Evolutionary conservation across 2,888 invertebrate species (phyloP), one percentile per base, ranked within the genome.

Genomic region (Perizoma affinitatum): DNA sequence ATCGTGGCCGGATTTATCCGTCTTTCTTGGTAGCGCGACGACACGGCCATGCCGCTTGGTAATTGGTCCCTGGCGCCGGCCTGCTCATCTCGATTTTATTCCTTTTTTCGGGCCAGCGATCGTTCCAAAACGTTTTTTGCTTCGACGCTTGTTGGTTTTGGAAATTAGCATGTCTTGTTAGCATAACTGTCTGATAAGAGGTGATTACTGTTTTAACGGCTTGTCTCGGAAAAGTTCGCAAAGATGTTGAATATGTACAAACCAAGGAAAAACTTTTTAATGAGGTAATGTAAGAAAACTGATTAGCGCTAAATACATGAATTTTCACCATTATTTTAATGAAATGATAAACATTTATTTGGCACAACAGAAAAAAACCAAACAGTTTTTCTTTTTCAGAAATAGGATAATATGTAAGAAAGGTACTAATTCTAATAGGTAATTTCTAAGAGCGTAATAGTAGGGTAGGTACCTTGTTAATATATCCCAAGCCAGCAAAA

Each of bases 111-210:
- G 78, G 73, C 74, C 75, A 72, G 73, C 75, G 77, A 76, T 74
- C 81, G 77, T 76, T 76, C 74, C 70, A 10, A 49, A 54, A 68
- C 67, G 66, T 58, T 74, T 80, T 85, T 86, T 84, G 82, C 78
- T 78, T 79, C 79, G 64, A 73, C 76, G 84, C 84, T 87, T 92
- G 92, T 92, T 92, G 92, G 89, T 92, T 92, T 92, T 91, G 83
- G 86, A 85, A 91, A 92, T 92, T 92, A 92, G 92, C 90, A 88
- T 89, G 92, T 91, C 92, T 90, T 90, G 89, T 92, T 91, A 90
- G 86, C 91, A 88, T 92, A 88, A 84, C 88, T 85, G 87, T 83
- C 83, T 80, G 90, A 89, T 90, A 90, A 84, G 75, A 79, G 76
- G 67, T 79, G 86, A 90, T 91, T 87, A 86, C 82, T 86, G 86